phyloP scores from a whole-genome alignment of 2,888 invertebrate species.

The Tubiluchus corallicola region DNA sequence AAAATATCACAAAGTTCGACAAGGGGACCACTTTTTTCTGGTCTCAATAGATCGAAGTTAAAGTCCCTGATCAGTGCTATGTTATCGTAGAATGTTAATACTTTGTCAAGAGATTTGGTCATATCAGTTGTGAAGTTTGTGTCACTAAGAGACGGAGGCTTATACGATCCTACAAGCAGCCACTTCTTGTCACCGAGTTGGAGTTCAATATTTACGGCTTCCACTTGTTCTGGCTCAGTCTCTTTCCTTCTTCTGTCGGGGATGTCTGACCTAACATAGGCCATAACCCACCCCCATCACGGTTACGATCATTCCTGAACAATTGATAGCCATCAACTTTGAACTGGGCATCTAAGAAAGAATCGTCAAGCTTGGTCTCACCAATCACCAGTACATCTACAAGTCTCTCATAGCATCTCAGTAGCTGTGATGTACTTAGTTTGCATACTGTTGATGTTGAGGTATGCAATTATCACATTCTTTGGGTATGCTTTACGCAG shows the following conservation, averaged over 20 bases:
- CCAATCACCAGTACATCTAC: not conserved
- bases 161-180: not conserved
- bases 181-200: not conserved
- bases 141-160: not conserved
- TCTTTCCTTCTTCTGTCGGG: constrained; percentile 3
- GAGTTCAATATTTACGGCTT: not conserved
- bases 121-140: too few relatives aligned
- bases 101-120: too few relatives aligned
- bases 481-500: not conserved
- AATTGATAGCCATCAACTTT: not conserved
- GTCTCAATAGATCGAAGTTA: not conserved
- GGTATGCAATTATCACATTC: not conserved
- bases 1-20: not conserved
- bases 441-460: not conserved
- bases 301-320: not conserved
- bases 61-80: not conserved
- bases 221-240: not conserved
- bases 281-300: too few relatives aligned
- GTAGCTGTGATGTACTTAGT: not conserved
- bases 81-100: too few relatives aligned
- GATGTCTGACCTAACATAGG: too few relatives aligned
- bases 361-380: not conserved
- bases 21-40: not conserved
- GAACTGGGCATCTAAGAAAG: not conserved
- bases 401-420: not conserved